phyloP scores from a whole-genome alignment of 2,113 vertebrate genomes.

The Odontophorus gujanensis region DNA sequence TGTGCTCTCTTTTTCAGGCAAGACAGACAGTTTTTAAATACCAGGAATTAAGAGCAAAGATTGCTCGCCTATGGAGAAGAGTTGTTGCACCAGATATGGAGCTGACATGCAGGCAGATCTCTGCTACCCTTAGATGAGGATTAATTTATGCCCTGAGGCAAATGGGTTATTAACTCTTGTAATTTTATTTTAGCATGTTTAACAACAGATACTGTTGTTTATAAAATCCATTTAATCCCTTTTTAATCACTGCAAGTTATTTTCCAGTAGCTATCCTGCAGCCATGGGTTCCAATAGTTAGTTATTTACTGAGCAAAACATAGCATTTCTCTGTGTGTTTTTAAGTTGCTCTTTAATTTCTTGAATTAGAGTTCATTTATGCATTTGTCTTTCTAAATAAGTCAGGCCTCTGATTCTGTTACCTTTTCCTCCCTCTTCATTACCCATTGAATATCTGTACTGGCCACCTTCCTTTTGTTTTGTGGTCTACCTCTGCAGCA shows the following conservation, averaged over 20 bases:
- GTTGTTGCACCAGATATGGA: slow-evolving; percentile 33
- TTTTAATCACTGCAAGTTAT: slow-evolving; percentile 56
- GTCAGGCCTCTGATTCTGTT: background rate
- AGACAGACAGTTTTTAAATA: slow-evolving; percentile 16
- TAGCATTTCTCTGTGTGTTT: background rate
- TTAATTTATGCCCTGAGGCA: slow-evolving; percentile 64
- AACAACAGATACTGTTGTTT: slow-evolving; percentile 67
- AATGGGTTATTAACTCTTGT: slow-evolving; percentile 62
- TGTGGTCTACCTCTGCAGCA: background rate
- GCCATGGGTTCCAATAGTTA: slow-evolving; percentile 47
- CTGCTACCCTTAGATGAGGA: slow-evolving; percentile 49
- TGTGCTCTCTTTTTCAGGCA: background rate
- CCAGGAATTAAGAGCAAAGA: slow-evolving; percentile 6
- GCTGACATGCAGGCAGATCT: slow-evolving; percentile 42
- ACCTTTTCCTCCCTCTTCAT: background rate
- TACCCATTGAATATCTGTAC: background rate
- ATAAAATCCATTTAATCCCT: slow-evolving; percentile 65
- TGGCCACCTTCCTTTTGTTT: background rate
- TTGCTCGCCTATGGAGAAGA: slow-evolving; percentile 10
- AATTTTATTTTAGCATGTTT: slow-evolving; percentile 73
- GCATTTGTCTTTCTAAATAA: background rate
- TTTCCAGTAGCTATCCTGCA: slow-evolving; percentile 55
- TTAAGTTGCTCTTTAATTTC: background rate
- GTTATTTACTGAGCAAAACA: background rate
- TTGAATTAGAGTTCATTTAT: background rate